phyloP scores from a whole-genome alignment of 2,797 vertebrate genomes.

The Petrocephalus schoutedeni region DNA sequence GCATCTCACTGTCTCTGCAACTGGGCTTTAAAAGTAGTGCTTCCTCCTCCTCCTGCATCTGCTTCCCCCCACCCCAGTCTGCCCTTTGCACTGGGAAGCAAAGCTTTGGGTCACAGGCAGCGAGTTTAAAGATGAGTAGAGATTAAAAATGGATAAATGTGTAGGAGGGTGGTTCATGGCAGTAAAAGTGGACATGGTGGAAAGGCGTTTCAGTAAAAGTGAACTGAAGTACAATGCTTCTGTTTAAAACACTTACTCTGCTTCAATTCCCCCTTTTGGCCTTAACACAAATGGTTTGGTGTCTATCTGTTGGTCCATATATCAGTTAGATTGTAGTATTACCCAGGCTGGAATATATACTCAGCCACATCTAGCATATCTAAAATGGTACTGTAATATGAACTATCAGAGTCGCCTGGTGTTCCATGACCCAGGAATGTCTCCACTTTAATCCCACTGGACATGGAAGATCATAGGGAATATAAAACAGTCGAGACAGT shows the following conservation, averaged over 20 bases:
- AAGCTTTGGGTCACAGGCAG: neutral
- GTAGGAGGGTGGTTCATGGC: neutral
- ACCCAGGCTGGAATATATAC: neutral
- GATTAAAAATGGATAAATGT: neutral
- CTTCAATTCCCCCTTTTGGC: neutral
- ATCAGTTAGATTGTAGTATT: neutral
- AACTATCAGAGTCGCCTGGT: neutral
- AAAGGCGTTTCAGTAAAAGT: neutral
- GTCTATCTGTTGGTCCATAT: neutral
- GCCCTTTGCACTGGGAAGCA: conserved; percentile 11
- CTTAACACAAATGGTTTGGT: neutral
- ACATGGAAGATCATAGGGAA: neutral
- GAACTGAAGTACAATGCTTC: neutral
- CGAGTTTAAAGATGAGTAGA: neutral
- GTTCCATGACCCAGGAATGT: neutral
- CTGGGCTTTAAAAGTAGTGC: conserved; percentile 1
- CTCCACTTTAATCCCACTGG: neutral
- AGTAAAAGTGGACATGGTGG: neutral
- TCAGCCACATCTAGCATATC: neutral
- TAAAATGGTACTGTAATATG: neutral
- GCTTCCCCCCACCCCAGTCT: neutral
- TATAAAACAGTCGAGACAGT: neutral
- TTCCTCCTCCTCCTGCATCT: neutral
- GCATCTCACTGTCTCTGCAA: neutral
- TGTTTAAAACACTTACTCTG: neutral